A percentile compares a stretch with the other conserved stretches of the same genome.
Evolutionary conservation across 2,113 vertebrate species (phyloP).

Genomic region (Emydura subglobosa): DNA sequence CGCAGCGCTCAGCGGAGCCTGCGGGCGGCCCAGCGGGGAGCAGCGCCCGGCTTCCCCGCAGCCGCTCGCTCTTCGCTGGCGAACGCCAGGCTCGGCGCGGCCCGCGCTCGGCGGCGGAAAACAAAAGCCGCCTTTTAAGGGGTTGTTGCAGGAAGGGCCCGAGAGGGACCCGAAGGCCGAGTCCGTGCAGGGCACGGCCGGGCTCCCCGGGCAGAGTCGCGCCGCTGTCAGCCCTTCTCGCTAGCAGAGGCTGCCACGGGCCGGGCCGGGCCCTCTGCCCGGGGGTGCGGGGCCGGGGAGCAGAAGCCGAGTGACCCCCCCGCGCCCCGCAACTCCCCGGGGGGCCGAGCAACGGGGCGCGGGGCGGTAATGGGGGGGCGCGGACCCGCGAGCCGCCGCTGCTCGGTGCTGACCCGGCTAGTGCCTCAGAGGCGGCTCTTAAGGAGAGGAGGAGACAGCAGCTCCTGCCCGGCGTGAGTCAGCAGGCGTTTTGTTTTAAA

Average conservation of each 20-base stretch:
- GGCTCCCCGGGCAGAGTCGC: too few relatives aligned
- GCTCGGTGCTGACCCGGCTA: conserved; percentile 36
- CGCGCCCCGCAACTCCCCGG: too few relatives aligned
- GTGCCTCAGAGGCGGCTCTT: conserved; percentile 34
- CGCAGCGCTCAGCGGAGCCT: background rate
- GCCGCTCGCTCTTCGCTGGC: conserved; percentile 8
- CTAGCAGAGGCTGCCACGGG: conserved; percentile 38
- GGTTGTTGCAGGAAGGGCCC: conserved; percentile 28
- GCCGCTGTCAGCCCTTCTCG: background rate
- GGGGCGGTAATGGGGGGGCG: too few relatives aligned
- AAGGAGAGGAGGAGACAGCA: conserved; percentile 45
- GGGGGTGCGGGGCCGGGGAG: too few relatives aligned
- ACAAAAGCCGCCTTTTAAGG: conserved; percentile 62
- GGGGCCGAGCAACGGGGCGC: background rate
- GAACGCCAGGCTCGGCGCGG: background rate
- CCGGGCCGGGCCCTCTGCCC: background rate
- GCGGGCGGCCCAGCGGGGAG: too few relatives aligned
- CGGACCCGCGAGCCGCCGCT: background rate
- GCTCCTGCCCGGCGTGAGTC: conserved; percentile 45
- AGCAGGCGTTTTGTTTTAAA: conserved; percentile 41
- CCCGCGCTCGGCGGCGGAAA: background rate
- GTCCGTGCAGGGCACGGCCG: too few relatives aligned
- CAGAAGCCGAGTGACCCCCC: conserved; percentile 2
- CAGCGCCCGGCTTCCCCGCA: background rate
- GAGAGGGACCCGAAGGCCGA: too few relatives aligned